These are phyloP conservation scores for Beris morrisii DNA, from an alignment of 2,888 invertebrate species.

Conservation along the genomic window DNA sequence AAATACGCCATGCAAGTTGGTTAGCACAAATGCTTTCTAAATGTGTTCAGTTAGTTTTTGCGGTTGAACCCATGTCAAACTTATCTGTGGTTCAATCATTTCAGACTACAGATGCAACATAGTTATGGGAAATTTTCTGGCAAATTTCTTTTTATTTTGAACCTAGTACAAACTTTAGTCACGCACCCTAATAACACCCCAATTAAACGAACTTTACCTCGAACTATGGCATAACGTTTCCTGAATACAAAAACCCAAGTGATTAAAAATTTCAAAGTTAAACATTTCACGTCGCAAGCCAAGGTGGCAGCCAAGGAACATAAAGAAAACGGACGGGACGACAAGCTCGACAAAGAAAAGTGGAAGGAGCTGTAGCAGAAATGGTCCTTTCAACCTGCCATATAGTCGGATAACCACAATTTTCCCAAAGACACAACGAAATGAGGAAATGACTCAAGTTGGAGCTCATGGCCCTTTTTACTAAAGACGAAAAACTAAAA, in stretches of 20 bases:
- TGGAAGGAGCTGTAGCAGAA: not conserved
- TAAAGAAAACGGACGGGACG: conserved; percentile 8
- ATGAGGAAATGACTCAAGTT: conserved; percentile 28
- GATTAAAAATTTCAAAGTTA: conserved; percentile 37
- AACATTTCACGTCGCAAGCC: conserved; percentile 20
- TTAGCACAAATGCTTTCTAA: no score
- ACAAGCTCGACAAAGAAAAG: not conserved
- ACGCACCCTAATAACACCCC: conserved; percentile 36
- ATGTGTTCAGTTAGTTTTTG: no score
- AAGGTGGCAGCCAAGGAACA: conserved; percentile 21
- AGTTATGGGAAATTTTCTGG: no score
- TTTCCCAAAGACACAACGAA: conserved; percentile 15
- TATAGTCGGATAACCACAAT: conserved; percentile 23
- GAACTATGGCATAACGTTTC: conserved; percentile 23
- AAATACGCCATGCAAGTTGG: no score
- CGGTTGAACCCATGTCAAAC: no score
- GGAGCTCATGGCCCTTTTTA: conserved; percentile 13
- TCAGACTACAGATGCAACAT: no score
- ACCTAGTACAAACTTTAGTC: conserved; percentile 24
- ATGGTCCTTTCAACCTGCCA: conserved; percentile 13
- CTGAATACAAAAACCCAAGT: conserved; percentile 34
- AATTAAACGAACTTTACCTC: conserved; percentile 35
- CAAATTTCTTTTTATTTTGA: no score
- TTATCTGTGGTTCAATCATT: no score
- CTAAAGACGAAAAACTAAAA: conserved; percentile 34